phyloP scores from a whole-genome alignment of 2,797 vertebrate species.

The Acipenser oxyrinchus region DNA sequence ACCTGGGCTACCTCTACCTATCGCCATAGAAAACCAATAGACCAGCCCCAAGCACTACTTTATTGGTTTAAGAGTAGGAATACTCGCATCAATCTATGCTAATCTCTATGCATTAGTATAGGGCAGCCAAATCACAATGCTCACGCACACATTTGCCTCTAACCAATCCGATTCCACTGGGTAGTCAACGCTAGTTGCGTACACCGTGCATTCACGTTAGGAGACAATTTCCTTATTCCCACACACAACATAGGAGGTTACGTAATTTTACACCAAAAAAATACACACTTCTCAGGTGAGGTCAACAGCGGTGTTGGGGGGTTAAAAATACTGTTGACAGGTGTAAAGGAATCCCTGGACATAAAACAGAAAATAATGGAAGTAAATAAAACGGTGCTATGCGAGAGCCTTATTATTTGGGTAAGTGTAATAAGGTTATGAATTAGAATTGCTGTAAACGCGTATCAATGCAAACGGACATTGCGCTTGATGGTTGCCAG shows the following conservation, averaged over 20 bases:
- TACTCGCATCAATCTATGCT: no score
- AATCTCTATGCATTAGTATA: no score
- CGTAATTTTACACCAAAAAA: slow-evolving; percentile 29
- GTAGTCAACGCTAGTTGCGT: slow-evolving; percentile 15
- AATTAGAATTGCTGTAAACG: no score
- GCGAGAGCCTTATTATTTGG: slow-evolving; percentile 89
- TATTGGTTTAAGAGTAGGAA: no score
- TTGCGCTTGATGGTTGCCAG: no score
- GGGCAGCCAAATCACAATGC: no score
- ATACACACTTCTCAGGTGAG: slow-evolving; percentile 56
- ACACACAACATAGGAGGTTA: neutral
- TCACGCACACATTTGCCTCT: no score
- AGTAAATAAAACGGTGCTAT: slow-evolving; percentile 51
- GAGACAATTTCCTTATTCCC: slow-evolving; percentile 21
- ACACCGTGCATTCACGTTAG: slow-evolving; percentile 46
- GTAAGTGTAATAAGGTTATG: slow-evolving; percentile 58
- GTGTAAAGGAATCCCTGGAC: slow-evolving; percentile 48
- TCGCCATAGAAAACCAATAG: no score
- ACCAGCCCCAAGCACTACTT: no score
- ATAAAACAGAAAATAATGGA: slow-evolving; percentile 46
- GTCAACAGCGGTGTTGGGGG: slow-evolving; percentile 49
- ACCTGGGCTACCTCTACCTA: no score
- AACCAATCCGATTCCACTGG: neutral
- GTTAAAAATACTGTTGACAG: slow-evolving; percentile 56
- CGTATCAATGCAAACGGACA: no score